phyloP scores from a whole-genome alignment of 2,113 vertebrate genomes.

The Boulengerochromis microlepis region DNA sequence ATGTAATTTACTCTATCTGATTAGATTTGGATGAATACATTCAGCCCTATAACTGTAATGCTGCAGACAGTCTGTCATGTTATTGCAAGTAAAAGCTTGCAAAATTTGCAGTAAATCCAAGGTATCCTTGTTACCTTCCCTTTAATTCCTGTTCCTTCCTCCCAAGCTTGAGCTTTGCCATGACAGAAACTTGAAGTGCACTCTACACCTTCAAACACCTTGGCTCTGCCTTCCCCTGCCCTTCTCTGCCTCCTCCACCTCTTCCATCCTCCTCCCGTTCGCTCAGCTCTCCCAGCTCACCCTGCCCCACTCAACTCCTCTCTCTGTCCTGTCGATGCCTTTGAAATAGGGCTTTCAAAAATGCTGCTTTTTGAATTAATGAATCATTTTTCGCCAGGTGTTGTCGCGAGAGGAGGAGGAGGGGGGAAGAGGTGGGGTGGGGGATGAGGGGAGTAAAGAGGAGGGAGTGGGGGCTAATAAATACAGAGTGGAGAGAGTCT shows the following conservation, averaged over 20 bases:
- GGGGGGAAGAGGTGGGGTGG: not conserved
- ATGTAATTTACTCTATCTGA: not conserved
- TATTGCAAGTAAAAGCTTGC: not conserved
- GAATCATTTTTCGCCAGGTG: conserved; percentile 78
- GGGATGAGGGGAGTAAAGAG: not conserved
- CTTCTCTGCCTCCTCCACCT: not conserved
- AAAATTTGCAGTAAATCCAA: not conserved
- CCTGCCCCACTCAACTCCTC: conserved; percentile 58
- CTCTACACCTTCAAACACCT: conserved; percentile 70
- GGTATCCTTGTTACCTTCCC: not conserved
- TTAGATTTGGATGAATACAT: not conserved
- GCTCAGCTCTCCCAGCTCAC: conserved; percentile 19
- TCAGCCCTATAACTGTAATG: not conserved
- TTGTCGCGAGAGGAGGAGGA: conserved; percentile 33
- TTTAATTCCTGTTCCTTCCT: not conserved
- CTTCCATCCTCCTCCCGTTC: not conserved
- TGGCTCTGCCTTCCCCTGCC: conserved; percentile 46
- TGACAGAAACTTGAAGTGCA: conserved; percentile 66
- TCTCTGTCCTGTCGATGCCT: conserved; percentile 67
- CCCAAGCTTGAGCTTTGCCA: conserved; percentile 44
- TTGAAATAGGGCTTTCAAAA: conserved; percentile 75
- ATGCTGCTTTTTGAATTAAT: conserved; percentile 77
- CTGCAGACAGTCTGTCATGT: not conserved
- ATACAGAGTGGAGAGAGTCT: conserved; percentile 64
- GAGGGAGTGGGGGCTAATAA: conserved; percentile 38